Percentiles rank a stretch among this genome's conserved stretches.
Conservation (phyloP, 2,113 vertebrate genomes). For the Cyprinodon tularosa region DNA sequence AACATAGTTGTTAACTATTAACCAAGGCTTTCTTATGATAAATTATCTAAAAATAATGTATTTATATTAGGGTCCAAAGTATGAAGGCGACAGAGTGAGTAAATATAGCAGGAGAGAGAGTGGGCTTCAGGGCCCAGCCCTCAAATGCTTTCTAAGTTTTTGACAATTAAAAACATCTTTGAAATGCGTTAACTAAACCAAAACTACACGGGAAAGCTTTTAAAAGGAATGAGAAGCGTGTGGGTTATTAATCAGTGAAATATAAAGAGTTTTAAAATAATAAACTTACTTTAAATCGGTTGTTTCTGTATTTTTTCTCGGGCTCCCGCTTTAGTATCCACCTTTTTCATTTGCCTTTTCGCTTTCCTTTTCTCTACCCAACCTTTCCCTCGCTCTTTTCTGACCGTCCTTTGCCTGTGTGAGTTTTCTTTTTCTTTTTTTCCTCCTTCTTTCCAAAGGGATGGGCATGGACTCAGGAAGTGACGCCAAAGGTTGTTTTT, state of each 20-base stretch:
- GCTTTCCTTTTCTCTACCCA: constrained; percentile 39
- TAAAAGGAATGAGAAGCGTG: constrained; percentile 10
- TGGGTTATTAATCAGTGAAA: constrained; percentile 4
- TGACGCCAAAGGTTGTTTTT: constrained; percentile 70
- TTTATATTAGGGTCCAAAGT: not conserved
- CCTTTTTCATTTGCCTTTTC: constrained; percentile 63
- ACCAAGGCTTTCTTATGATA: not conserved
- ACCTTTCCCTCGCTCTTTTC: constrained; percentile 68
- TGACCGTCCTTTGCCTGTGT: constrained; percentile 66
- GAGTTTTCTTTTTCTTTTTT: constrained; percentile 49
- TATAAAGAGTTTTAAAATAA: constrained; percentile 38
- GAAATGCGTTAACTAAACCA: not conserved
- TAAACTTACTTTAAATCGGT: constrained; percentile 71
- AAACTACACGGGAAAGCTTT: not conserved
- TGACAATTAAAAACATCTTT: not conserved
- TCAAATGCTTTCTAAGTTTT: constrained; percentile 4
- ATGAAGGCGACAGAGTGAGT: constrained; percentile 3
- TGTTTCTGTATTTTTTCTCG: constrained; percentile 33
- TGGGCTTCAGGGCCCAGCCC: constrained; percentile 44
- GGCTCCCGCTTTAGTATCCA: constrained; percentile 43
- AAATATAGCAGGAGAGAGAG: constrained; percentile 21
- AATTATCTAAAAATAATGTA: not conserved
- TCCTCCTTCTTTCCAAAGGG: constrained; percentile 74
- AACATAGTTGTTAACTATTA: not conserved
- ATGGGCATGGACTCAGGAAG: constrained; percentile 81